Evolutionary conservation across 2,797 vertebrate genomes (phyloP).

Genomic region (Danionella dracula): DNA sequence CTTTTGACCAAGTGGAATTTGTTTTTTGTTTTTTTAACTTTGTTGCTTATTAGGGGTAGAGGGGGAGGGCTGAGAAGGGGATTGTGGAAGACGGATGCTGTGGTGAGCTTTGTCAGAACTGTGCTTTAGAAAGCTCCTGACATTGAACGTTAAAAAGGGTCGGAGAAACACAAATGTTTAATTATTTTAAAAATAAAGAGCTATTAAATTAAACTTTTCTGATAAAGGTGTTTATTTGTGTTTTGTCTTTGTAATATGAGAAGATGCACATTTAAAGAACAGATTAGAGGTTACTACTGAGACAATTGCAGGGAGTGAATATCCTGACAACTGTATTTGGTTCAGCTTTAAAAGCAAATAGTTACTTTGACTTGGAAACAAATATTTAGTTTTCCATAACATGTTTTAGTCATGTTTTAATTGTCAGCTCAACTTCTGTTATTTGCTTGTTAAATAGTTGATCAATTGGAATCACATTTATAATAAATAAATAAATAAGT

Average conservation of each 20-base stretch:
- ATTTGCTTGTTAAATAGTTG: no score
- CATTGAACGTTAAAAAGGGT: slow-evolving; percentile 65
- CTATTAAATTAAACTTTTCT: slow-evolving; percentile 83
- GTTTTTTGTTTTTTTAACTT: slow-evolving; percentile 53
- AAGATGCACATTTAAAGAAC: slow-evolving; percentile 54
- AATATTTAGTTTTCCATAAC: no score
- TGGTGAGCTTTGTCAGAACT: slow-evolving; percentile 46
- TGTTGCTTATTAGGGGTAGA: slow-evolving; percentile 46
- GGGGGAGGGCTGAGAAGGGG: slow-evolving; percentile 37
- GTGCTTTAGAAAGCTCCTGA: slow-evolving; percentile 66
- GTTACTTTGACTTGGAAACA: no score
- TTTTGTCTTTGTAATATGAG: no score
- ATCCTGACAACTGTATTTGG: no score
- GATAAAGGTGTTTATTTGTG: slow-evolving; percentile 59
- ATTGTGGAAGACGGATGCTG: slow-evolving; percentile 43
- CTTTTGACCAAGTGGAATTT: slow-evolving; percentile 59
- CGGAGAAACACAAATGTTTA: slow-evolving; percentile 80
- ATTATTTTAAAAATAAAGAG: slow-evolving; percentile 82
- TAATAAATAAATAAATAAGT: no score
- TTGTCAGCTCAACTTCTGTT: no score
- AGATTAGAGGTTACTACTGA: no score
- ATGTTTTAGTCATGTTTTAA: no score
- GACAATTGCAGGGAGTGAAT: no score
- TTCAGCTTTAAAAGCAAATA: no score
- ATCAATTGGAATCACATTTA: no score